These are phyloP conservation scores for Mesoligia furuncula DNA, from an alignment of 2,888 invertebrate genomes.

Conservation along the genomic window DNA sequence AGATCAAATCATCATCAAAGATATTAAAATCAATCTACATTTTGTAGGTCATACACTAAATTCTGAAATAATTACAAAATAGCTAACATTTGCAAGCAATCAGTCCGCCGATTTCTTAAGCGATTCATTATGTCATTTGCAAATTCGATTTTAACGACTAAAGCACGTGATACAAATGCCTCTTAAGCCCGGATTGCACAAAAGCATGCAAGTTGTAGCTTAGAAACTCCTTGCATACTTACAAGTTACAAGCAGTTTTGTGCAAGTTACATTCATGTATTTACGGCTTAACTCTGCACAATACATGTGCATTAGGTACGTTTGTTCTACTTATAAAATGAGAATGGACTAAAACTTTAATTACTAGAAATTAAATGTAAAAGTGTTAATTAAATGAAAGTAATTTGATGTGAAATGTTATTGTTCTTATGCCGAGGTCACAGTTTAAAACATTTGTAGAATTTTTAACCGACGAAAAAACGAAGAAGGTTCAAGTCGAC, in stretches of 20 bases:
- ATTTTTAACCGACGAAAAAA: no score
- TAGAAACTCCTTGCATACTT: background rate
- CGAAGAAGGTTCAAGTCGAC: no score
- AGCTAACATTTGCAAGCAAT: slow-evolving; percentile 14
- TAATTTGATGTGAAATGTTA: slow-evolving; percentile 38
- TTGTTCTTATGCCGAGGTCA: slow-evolving; percentile 40
- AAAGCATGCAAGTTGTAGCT: background rate
- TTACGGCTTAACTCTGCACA: background rate
- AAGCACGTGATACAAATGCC: background rate
- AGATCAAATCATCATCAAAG: slow-evolving; percentile 5
- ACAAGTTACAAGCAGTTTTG: background rate
- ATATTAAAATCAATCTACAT: slow-evolving; percentile 24
- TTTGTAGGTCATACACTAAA: slow-evolving; percentile 35
- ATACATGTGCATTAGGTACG: background rate
- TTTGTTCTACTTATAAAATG: slow-evolving; percentile 11
- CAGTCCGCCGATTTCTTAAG: slow-evolving; percentile 15
- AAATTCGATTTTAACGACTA: slow-evolving; percentile 37
- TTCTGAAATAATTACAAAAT: slow-evolving; percentile 42
- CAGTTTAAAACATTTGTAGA: background rate
- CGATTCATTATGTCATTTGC: slow-evolving; percentile 43
- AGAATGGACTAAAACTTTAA: slow-evolving; percentile 21
- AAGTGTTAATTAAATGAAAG: slow-evolving; percentile 39
- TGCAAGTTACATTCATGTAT: background rate
- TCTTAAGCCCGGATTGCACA: background rate
- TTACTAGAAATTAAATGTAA: slow-evolving; percentile 23